Evolutionary conservation across 2,888 invertebrate genomes (phyloP).

Genomic region (Troides aeacus): DNA sequence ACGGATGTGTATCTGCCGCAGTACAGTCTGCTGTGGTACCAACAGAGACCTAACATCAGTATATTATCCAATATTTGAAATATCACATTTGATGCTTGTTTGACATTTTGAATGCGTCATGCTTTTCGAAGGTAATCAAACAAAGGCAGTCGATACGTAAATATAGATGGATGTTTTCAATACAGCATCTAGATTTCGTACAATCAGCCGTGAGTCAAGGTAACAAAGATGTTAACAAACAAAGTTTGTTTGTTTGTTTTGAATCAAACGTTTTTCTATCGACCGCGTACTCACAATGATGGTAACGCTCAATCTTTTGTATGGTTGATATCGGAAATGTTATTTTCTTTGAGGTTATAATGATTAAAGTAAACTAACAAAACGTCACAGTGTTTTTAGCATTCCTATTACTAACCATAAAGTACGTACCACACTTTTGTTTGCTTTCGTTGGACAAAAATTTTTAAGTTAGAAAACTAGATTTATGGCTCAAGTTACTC

Average conservation of each 20-base stretch:
- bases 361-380: not conserved
- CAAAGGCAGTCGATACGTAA: not conserved
- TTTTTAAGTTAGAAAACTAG: too few species aligned
- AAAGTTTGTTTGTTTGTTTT: conserved; percentile 6
- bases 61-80: not conserved
- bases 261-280: not conserved
- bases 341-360: not conserved
- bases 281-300: not conserved
- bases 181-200: not conserved
- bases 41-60: too few species aligned
- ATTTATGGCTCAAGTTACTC: too few species aligned
- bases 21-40: too few species aligned
- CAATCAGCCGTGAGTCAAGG: conserved; percentile 2
- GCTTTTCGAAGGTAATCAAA: not conserved
- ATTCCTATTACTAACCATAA: too few species aligned
- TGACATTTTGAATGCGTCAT: conserved; percentile 1
- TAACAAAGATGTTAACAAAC: not conserved
- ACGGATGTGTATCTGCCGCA: too few species aligned
- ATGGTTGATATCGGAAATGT: not conserved
- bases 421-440: too few species aligned
- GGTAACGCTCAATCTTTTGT: not conserved
- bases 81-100: not conserved
- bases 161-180: not conserved
- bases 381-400: not conserved
- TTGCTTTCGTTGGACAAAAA: not conserved